Evolutionary conservation across 2,797 vertebrate species (phyloP), one percentile per base, ranked within the genome.

Genomic region (Falco berigora): DNA sequence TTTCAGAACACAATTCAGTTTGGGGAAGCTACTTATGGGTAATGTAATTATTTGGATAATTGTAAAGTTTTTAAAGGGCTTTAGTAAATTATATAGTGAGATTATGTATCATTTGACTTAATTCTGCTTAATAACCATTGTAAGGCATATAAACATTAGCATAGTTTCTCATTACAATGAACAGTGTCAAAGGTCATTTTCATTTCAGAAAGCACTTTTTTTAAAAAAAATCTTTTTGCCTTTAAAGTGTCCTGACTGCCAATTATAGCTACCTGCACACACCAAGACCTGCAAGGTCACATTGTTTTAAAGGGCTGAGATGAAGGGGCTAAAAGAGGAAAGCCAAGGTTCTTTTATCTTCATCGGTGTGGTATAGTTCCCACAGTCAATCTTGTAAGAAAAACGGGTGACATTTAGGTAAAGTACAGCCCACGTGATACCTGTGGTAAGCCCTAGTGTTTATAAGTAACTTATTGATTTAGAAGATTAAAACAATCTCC

Each of bases 401-500:
- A 85, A 94, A 46, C 0, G 4, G 18, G 82, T 32, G 74, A 83
- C 85, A 47, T 44, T 90, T 53, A 91, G 90, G 92, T 92, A 80
- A 96, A 73, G 84, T 2, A 49, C 78, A 89, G 47, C 46, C 74
- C 5, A 0, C 1, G 24, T 56, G 81, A 96, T 17, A 77, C 59
- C 76, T 58, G 62, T 9, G 71, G 61, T 67, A 93, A 91, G 93
- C 9, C 34, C 5, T 24, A 9, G 11, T 8, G 30, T 87, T 97
- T 75, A 83, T 92, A 94, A 91, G 94, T 94, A 68, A 97, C 92
- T 77, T 85, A 97, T 49, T 96, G 91, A 88, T 91, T 85, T 34
- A 30, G 27, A 68, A 97, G 64, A 90, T 66, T 40, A 72, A 8
- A 83, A 83, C 83, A 77, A 92, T 68, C 81, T 95, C 68, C 84